phyloP scores from a whole-genome alignment of 2,113 vertebrate species.

The Megaceryle torquata region DNA sequence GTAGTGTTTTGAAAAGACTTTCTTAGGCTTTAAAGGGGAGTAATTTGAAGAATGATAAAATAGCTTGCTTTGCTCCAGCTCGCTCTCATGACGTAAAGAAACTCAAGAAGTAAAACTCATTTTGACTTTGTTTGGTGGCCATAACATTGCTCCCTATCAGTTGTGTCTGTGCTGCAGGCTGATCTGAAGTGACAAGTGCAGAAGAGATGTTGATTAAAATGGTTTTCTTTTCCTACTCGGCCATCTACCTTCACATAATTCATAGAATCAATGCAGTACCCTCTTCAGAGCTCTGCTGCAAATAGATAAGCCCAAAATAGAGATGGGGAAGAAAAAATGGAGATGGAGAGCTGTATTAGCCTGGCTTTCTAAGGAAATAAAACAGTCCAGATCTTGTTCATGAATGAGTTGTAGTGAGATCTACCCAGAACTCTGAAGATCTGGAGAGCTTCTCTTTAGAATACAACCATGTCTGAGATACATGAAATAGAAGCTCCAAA shows the following conservation, averaged over 20 bases:
- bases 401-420: neutral
- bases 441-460: neutral
- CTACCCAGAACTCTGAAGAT: neutral
- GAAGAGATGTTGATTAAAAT: neutral
- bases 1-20: neutral
- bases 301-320: neutral
- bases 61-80: neutral
- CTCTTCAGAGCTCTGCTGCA: neutral
- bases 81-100: neutral
- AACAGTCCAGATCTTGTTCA: neutral
- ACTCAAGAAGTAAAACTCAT: neutral
- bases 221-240: neutral
- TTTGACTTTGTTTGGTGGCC: neutral
- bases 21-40: neutral
- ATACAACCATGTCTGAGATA: neutral
- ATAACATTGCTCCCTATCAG: neutral
- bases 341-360: neutral
- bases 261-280: fast-evolving
- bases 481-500: neutral
- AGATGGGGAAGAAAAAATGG: neutral
- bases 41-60: neutral
- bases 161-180: neutral
- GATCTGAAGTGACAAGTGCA: neutral
- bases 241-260: neutral
- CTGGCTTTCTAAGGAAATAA: neutral